A percentile compares a stretch with the other conserved stretches of the same genome.
Evolutionary conservation across 1,140 invertebrate species (phyloP).

Genomic region (Drosophila tani): DNA sequence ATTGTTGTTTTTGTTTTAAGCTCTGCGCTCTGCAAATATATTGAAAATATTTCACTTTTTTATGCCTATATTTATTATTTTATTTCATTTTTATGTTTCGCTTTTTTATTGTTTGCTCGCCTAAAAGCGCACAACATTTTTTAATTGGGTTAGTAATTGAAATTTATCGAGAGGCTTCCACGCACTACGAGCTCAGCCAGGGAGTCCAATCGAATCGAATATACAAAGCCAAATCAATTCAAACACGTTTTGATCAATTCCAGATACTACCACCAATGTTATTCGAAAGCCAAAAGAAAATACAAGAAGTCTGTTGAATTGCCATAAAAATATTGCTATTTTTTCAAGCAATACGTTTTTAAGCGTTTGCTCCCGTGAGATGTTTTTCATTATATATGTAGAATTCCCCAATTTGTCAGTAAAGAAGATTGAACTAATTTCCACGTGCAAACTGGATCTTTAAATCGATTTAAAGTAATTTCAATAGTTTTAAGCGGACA

Average conservation of each 20-base stretch:
- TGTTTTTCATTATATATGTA: neutral
- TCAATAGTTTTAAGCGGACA: too few species aligned
- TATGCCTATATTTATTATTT: slow-evolving; percentile 56
- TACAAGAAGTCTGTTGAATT: neutral
- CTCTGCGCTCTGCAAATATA: slow-evolving; percentile 49
- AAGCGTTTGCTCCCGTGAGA: neutral
- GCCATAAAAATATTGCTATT: slow-evolving; percentile 5
- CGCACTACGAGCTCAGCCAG: slow-evolving; percentile 34
- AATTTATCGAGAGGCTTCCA: slow-evolving; percentile 79
- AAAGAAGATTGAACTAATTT: too few species aligned
- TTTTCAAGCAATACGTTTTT: slow-evolving; percentile 13
- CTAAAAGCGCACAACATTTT: slow-evolving; percentile 81
- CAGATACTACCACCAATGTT: slow-evolving; percentile 16
- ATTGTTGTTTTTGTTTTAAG: slow-evolving; percentile 56
- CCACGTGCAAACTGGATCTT: too few species aligned
- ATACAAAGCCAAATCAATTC: slow-evolving; percentile 65
- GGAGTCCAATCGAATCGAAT: slow-evolving; percentile 13
- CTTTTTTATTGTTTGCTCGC: slow-evolving; percentile 60
- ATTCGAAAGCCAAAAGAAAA: slow-evolving; percentile 7
- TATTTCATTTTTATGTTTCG: slow-evolving; percentile 53
- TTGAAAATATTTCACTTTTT: slow-evolving; percentile 59
- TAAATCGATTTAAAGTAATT: neutral
- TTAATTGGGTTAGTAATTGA: slow-evolving; percentile 84
- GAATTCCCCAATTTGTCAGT: neutral
- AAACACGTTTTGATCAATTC: slow-evolving; percentile 46